A percentile compares a stretch with the other conserved stretches of the same genome.
phyloP scores from a whole-genome alignment of 2,888 invertebrate genomes.

The Oligia latruncula region DNA sequence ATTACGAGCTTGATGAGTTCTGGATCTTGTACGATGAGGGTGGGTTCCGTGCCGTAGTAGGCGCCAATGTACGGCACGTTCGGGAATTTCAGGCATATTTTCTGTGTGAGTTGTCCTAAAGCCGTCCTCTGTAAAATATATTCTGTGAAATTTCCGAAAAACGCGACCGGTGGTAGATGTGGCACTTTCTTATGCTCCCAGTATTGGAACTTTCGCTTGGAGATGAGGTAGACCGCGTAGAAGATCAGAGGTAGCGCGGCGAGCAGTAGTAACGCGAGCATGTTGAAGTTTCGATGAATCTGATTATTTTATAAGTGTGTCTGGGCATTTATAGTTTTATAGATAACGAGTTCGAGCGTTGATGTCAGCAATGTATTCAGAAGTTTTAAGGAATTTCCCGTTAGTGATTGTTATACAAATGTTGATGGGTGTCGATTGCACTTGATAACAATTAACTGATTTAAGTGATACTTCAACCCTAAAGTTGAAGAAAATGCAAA shows the following conservation, averaged over 20 bases:
- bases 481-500: not conserved
- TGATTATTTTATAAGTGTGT: not conserved
- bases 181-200: slow-evolving; percentile 78
- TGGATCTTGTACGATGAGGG: slow-evolving; percentile 78
- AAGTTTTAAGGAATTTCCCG: slow-evolving; percentile 8
- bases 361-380: slow-evolving; percentile 17
- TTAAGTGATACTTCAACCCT: not conserved
- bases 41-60: slow-evolving; percentile 79
- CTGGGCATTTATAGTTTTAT: slow-evolving; percentile 22
- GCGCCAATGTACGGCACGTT: slow-evolving; percentile 77
- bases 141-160: slow-evolving; percentile 79
- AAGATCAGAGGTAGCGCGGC: slow-evolving; percentile 35
- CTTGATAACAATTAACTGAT: not conserved
- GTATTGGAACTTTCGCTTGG: slow-evolving; percentile 70
- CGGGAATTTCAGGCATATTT: slow-evolving; percentile 75
- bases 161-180: slow-evolving; percentile 66
- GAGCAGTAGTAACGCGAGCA: slow-evolving; percentile 39
- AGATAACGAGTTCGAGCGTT: slow-evolving; percentile 14
- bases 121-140: slow-evolving; percentile 72
- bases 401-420: not conserved
- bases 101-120: slow-evolving; percentile 64
- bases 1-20: slow-evolving; percentile 76
- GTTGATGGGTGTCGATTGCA: not conserved
- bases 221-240: slow-evolving; percentile 59
- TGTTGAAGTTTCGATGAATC: slow-evolving; percentile 22